These are phyloP conservation scores for Eupsilia transversa DNA, from an alignment of 2,888 invertebrate species.

Conservation along the genomic window DNA sequence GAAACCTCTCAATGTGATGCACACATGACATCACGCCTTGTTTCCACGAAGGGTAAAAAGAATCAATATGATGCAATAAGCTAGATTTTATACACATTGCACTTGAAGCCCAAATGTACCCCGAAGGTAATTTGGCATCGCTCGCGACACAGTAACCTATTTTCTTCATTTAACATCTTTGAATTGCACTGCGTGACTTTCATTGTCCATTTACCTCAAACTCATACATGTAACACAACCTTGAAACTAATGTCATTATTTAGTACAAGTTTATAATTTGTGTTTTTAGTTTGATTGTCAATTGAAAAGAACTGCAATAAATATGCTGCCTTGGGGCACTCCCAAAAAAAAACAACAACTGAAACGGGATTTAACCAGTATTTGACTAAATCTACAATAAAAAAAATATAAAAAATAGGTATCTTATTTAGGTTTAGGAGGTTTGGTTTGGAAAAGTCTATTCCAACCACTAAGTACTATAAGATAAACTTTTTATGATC, in stretches of 20 bases:
- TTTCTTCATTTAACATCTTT: conserved; percentile 22
- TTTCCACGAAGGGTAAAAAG: too few species aligned
- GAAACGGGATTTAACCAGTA: background rate
- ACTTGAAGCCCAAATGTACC: conserved; percentile 37
- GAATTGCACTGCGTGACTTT: conserved; percentile 27
- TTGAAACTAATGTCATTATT: conserved; percentile 16
- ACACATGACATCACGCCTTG: background rate
- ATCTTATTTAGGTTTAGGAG: background rate
- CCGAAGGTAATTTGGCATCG: conserved; percentile 43
- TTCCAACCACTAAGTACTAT: background rate
- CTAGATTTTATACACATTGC: conserved; percentile 16
- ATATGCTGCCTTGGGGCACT: conserved; percentile 18
- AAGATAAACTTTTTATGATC: background rate
- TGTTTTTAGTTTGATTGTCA: background rate
- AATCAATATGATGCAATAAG: conserved; percentile 6
- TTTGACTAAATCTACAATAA: background rate
- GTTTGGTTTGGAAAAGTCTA: background rate
- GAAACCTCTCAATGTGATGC: conserved; percentile 3
- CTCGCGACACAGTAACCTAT: conserved; percentile 55
- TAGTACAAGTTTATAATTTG: conserved; percentile 26
- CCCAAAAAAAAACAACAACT: too few species aligned
- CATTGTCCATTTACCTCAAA: conserved; percentile 9
- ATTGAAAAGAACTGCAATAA: background rate
- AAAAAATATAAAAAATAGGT: background rate
- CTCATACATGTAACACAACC: conserved; percentile 15